Percentiles rank a stretch among this genome's conserved stretches.
Evolutionary conservation across 2,797 vertebrate species (phyloP).

Genomic region (Cryptoprocta ferox): DNA sequence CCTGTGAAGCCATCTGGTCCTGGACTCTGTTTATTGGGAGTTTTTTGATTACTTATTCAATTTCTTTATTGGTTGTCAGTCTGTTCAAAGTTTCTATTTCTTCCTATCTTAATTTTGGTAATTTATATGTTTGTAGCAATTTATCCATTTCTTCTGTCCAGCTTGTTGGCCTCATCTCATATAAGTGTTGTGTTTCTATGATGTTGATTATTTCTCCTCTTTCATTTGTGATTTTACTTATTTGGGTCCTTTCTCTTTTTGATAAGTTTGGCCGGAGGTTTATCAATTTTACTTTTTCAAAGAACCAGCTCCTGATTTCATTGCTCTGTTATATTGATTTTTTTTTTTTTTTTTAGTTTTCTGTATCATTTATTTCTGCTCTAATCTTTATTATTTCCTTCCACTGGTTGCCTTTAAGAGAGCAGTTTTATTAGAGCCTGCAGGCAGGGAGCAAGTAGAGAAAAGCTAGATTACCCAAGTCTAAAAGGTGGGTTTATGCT

Average conservation of each 20-base stretch:
- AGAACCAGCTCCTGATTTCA: background rate
- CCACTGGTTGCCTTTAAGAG: background rate
- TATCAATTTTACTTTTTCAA: background rate
- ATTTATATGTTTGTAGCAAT: background rate
- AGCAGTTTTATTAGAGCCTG: background rate
- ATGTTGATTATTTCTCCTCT: background rate
- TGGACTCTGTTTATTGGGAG: background rate
- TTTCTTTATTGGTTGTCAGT: background rate
- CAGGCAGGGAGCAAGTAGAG: background rate
- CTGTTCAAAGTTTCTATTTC: background rate
- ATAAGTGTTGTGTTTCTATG: background rate
- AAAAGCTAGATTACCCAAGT: background rate
- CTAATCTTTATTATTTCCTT: background rate
- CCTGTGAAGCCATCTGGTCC: background rate
- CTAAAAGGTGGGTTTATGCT: background rate
- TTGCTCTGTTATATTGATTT: background rate
- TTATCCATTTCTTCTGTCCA: background rate
- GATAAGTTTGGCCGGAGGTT: background rate
- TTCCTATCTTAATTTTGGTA: background rate
- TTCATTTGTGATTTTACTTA: background rate
- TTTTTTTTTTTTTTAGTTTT: background rate
- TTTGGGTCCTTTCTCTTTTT: background rate
- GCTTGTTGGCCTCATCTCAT: background rate
- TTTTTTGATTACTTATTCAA: background rate
- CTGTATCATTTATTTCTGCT: background rate